Percentiles rank a stretch among this genome's conserved stretches.
These are phyloP conservation scores for Drosophila fulvimacula DNA, from an alignment of 2,888 invertebrate species.

Conservation along the genomic window DNA sequence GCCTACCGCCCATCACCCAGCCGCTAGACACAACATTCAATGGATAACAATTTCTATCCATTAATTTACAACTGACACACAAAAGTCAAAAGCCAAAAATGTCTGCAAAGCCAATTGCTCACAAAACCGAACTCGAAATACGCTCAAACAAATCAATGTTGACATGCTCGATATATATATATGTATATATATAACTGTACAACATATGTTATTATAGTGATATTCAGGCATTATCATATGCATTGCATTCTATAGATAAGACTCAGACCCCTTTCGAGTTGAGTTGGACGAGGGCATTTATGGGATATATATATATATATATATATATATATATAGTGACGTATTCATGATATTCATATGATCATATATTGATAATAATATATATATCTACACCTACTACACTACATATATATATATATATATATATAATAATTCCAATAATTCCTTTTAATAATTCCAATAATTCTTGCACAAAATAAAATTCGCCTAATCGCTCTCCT, in stretches of 20 bases:
- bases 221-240: too few relatives aligned
- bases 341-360: too few relatives aligned
- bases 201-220: neutral
- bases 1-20: neutral
- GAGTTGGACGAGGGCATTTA: too few relatives aligned
- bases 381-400: too few relatives aligned
- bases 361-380: too few relatives aligned
- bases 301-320: too few relatives aligned
- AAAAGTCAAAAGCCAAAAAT: conserved; percentile 29
- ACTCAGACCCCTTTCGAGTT: too few relatives aligned
- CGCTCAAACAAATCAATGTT: conserved; percentile 7
- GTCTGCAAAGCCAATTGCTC: conserved; percentile 14
- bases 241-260: neutral
- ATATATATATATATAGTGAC: too few relatives aligned
- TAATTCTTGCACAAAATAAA: too few relatives aligned
- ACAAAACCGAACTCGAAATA: conserved; percentile 18
- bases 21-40: conserved; percentile 21
- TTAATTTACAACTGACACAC: conserved; percentile 68
- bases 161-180: neutral
- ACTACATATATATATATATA: too few relatives aligned
- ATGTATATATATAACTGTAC: neutral
- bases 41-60: conserved; percentile 53
- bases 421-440: too few relatives aligned
- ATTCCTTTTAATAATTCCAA: too few relatives aligned
- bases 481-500: neutral